These are phyloP conservation scores for Hylaeus anthracinus DNA, from an alignment of 1,140 invertebrate species.

Conservation along the genomic window DNA sequence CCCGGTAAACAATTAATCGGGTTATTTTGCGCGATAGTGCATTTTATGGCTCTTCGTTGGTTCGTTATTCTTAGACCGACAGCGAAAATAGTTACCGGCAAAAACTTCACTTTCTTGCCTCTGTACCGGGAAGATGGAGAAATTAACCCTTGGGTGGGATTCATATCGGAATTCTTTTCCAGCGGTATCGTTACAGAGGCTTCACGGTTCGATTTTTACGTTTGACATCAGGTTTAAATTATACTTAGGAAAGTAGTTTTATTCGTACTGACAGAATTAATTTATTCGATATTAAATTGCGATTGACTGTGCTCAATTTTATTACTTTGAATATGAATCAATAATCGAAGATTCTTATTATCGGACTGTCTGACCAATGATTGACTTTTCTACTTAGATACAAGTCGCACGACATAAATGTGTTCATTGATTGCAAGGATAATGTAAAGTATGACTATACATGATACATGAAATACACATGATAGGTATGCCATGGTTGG, in stretches of 20 bases:
- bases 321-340: slow-evolving; percentile 15
- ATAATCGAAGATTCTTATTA: slow-evolving; percentile 13
- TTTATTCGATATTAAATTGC: slow-evolving; percentile 13
- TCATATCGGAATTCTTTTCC: too few relatives aligned
- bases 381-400: slow-evolving; percentile 22
- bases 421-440: too few relatives aligned
- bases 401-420: not conserved
- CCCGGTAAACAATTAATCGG: slow-evolving; percentile 21
- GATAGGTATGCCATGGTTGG: too few relatives aligned
- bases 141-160: not conserved
- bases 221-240: not conserved
- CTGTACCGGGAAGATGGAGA: not conserved
- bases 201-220: too few relatives aligned
- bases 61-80: not conserved
- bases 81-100: too few relatives aligned
- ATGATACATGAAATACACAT: too few relatives aligned
- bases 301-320: slow-evolving; percentile 2
- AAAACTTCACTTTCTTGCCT: too few relatives aligned
- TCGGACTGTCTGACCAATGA: slow-evolving; percentile 27
- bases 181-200: too few relatives aligned
- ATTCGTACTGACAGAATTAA: not conserved
- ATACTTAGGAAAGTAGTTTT: not conserved
- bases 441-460: too few relatives aligned
- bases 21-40: not conserved
- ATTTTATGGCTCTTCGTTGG: not conserved